phyloP scores from a whole-genome alignment of 37 sponge, comb jelly and placozoan genomes.

The Axinella damicornis region DNA sequence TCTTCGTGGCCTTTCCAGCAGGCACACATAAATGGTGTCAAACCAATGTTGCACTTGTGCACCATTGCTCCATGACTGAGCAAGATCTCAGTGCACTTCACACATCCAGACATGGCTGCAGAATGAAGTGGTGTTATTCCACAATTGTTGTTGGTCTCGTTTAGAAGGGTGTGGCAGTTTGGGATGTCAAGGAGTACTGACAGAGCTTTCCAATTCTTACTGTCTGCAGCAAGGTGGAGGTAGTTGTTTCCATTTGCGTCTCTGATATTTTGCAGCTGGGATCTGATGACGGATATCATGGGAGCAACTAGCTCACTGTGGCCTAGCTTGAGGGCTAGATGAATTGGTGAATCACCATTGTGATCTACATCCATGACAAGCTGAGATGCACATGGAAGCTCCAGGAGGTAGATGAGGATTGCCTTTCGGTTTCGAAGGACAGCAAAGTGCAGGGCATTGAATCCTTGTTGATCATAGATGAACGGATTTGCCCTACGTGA shows the following conservation, averaged over 20 bases:
- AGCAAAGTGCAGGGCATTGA: conserved; percentile 70
- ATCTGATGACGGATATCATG: conserved; percentile 22
- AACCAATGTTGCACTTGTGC: conserved; percentile 66
- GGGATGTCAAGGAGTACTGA: conserved; percentile 42
- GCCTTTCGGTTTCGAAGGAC: conserved; percentile 30
- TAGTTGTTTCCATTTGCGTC: conserved; percentile 65
- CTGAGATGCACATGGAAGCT: conserved; percentile 32
- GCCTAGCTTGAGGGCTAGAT: conserved; percentile 38
- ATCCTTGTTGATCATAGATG: conserved; percentile 26
- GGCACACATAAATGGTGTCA: conserved; percentile 77
- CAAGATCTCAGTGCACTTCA: conserved; percentile 65
- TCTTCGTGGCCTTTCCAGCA: conserved; percentile 43
- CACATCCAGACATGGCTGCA: conserved; percentile 62
- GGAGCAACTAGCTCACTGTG: conserved; percentile 17
- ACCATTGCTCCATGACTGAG: conserved; percentile 85
- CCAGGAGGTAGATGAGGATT: conserved; percentile 20
- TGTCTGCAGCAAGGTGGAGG: conserved; percentile 70
- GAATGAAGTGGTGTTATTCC: conserved; percentile 86
- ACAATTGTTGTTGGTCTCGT: conserved; percentile 59
- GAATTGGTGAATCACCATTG: conserved; percentile 48
- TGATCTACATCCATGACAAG: conserved; percentile 34
- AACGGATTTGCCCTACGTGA: conserved; percentile 39
- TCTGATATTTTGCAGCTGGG: conserved; percentile 22
- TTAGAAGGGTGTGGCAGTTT: conserved; percentile 55
- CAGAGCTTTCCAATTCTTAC: conserved; percentile 55